Conservation (phyloP, 1,140 invertebrate genomes). For the Paramacrobiotus metropolitanus region DNA sequence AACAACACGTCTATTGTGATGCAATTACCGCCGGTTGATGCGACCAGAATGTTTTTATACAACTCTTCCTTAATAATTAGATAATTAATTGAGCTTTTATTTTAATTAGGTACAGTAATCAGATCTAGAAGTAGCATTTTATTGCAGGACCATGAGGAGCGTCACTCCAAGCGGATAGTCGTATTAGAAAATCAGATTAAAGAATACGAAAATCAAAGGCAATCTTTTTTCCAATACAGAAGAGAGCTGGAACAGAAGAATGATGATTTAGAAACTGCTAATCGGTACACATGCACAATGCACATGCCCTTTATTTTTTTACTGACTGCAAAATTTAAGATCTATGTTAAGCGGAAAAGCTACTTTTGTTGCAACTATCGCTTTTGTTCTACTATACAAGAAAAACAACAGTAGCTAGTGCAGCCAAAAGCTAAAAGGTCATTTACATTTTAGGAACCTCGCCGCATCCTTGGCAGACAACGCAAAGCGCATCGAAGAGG, state of each 20-base stretch:
- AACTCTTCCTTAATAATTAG: no score
- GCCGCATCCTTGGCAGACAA: background rate
- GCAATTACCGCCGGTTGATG: no score
- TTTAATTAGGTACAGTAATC: background rate
- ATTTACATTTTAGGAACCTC: background rate
- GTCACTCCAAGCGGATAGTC: background rate
- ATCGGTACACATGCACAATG: background rate
- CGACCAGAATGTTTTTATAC: no score
- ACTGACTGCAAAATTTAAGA: no score
- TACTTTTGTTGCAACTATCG: no score
- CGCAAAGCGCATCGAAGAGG: background rate
- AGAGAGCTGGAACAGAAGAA: background rate
- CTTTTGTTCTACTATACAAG: no score
- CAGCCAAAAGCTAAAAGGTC: no score
- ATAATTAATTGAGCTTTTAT: background rate
- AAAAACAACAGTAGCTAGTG: no score
- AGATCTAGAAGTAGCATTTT: background rate
- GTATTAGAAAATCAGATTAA: background rate
- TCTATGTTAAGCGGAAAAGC: no score
- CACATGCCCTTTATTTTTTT: no score
- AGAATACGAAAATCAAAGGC: background rate
- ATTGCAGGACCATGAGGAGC: no score
- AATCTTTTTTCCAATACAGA: background rate
- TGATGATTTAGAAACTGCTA: background rate
- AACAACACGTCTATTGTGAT: no score